A percentile compares a stretch with the other conserved stretches of the same genome.
Conservation (phyloP, 2,888 invertebrate species). For the Cantharis nigra region DNA sequence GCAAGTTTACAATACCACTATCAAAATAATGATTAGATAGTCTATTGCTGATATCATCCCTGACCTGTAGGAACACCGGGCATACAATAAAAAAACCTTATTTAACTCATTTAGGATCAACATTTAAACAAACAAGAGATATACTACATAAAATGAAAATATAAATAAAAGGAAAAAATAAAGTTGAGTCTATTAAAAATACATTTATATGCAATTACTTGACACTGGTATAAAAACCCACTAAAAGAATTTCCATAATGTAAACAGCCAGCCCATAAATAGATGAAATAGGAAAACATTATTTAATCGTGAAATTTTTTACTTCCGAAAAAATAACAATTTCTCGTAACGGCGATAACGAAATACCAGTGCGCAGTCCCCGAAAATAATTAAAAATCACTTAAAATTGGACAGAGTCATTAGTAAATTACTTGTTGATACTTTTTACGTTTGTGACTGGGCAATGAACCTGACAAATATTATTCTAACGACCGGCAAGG, state of each 20-base stretch:
- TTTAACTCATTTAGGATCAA: not conserved
- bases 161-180: not conserved
- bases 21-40: constrained; percentile 29
- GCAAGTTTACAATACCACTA: constrained; percentile 23
- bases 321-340: not conserved
- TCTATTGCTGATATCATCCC: constrained; percentile 28
- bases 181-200: not conserved
- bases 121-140: not conserved
- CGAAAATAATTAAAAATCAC: constrained; percentile 15
- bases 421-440: constrained; percentile 16
- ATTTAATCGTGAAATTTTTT: not conserved
- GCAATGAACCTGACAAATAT: constrained; percentile 17
- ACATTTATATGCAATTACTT: not conserved
- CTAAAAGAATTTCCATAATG: not conserved
- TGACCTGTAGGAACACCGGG: constrained; percentile 25
- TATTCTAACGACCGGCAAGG: constrained; percentile 7
- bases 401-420: constrained; percentile 9
- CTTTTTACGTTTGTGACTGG: constrained; percentile 4
- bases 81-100: not conserved
- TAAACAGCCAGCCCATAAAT: not conserved
- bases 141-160: not conserved
- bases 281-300: not conserved
- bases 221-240: not conserved
- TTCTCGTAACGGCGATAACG: not conserved
- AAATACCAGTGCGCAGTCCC: not conserved